Base-by-base conservation (phyloP, 2,113 vertebrate species). In the Corydoras maculifer region DNA sequence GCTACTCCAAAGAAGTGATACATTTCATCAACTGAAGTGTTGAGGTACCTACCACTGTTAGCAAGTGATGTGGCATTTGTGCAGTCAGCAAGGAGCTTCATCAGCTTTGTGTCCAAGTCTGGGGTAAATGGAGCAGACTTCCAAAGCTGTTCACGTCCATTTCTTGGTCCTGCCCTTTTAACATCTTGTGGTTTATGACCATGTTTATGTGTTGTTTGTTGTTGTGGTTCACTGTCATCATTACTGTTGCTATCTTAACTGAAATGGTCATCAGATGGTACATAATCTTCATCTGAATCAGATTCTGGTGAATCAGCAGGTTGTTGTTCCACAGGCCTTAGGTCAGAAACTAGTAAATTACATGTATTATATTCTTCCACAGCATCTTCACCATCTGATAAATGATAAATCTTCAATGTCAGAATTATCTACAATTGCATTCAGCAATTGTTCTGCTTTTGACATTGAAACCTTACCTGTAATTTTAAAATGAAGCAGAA, bases 351-450 rank as follows among this genome's bases (percentile, higher is more conserved):
- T 62, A 62, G 60, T 62, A 62, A 62, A 62, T 35, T 62, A 62
- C 29, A 62, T 62, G 29, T 29, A 62, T 32, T 61, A 11, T 7
- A 61, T 61, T 61, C 59, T 29, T 50, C 49, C 49, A 50, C 49
- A 50, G 49, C 49, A 53, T 53, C 8, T 53, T 53, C 51, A 9
- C 51, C 51, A 53, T 53, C 51, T 53, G 51, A 53, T 62, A 35
- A 62, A 62, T 62, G n/a, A n/a, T n/a, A n/a, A n/a, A n/a, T n/a
- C 30, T 35, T 62, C 60, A 62, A 62, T 62, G 29, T 62, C 60
- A 14, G 31, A 62, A 62, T 62, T 32, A 62, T 62, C 60, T 62
- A 62, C 30, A 62, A 35, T 35, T 32, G 30, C 60, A 14, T 35
- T 62, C 30, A 62, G 60, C 60, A n/a, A n/a, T n/a, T n/a, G n/a